Conservation (phyloP, 1,140 invertebrate genomes). For the Pseudobourletiella spinata region DNA sequence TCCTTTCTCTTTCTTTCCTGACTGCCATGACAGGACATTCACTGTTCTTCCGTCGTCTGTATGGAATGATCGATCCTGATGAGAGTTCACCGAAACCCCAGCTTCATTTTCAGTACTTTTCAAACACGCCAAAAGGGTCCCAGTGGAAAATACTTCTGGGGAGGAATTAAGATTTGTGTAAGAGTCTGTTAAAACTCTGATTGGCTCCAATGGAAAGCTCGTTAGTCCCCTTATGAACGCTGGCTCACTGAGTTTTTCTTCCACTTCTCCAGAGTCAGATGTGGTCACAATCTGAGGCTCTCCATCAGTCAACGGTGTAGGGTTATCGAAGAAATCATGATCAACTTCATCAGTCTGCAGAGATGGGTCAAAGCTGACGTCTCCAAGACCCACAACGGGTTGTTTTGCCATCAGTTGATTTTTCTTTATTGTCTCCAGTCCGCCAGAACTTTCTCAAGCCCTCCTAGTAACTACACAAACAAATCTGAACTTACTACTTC, state of each 20-base stretch:
- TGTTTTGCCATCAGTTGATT: background rate
- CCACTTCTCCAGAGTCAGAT: too few relatives aligned
- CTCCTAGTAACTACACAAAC: too few relatives aligned
- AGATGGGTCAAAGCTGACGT: conserved; percentile 5
- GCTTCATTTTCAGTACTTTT: background rate
- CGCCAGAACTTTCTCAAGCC: too few relatives aligned
- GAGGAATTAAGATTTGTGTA: background rate
- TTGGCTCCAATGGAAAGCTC: background rate
- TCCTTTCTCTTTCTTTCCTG: too few relatives aligned
- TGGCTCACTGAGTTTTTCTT: too few relatives aligned
- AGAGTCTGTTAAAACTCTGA: background rate
- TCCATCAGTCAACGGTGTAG: background rate
- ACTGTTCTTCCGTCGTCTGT: background rate
- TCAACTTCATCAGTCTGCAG: conserved; percentile 10
- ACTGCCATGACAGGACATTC: background rate
- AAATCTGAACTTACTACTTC: too few relatives aligned
- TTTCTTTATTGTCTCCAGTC: too few relatives aligned
- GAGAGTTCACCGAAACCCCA: background rate
- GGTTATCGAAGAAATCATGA: conserved; percentile 21
- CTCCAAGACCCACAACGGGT: conserved; percentile 9
- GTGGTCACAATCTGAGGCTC: too few relatives aligned
- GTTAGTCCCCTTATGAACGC: too few relatives aligned
- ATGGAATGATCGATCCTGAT: background rate
- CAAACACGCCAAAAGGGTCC: background rate
- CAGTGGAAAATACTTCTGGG: background rate